Percentiles rank a stretch among this genome's conserved stretches.
Evolutionary conservation across 2,888 invertebrate species (phyloP).

Genomic region (Dromius quadrimaculatus): DNA sequence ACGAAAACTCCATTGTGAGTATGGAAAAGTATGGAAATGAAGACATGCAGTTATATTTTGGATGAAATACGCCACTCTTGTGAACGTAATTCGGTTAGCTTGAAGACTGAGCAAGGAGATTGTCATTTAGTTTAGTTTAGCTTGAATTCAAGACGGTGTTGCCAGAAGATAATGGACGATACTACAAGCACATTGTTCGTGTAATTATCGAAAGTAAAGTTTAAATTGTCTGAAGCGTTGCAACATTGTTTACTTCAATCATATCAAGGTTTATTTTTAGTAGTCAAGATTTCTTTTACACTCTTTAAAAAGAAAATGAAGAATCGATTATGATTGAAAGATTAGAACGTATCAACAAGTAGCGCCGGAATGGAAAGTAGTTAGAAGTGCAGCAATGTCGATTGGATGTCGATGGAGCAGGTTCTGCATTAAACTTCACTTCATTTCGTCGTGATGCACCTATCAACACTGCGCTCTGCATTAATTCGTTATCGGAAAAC

Average conservation of each 20-base stretch:
- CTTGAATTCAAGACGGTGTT: too few relatives aligned
- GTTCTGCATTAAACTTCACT: slow-evolving; percentile 27
- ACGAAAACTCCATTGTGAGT: slow-evolving; percentile 35
- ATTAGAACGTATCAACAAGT: slow-evolving; percentile 14
- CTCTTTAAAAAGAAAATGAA: too few relatives aligned
- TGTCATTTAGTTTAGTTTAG: too few relatives aligned
- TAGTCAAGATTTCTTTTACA: too few relatives aligned
- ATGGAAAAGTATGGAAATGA: slow-evolving; percentile 33
- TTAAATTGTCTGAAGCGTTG: too few relatives aligned
- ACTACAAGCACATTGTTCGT: too few relatives aligned
- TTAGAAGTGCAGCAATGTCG: slow-evolving; percentile 15
- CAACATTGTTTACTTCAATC: too few relatives aligned
- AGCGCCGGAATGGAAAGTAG: slow-evolving; percentile 2
- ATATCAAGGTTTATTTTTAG: too few relatives aligned
- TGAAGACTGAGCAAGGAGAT: background rate
- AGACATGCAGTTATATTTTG: slow-evolving; percentile 33
- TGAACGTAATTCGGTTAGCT: slow-evolving; percentile 14
- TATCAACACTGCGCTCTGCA: slow-evolving; percentile 38
- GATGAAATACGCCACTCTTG: slow-evolving; percentile 12
- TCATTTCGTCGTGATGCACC: slow-evolving; percentile 34
- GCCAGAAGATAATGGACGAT: too few relatives aligned
- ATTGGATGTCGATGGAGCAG: background rate
- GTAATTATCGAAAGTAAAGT: too few relatives aligned
- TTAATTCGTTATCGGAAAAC: slow-evolving; percentile 46
- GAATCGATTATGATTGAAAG: too few relatives aligned